A percentile compares a stretch with the other conserved stretches of the same genome.
These are phyloP conservation scores for Nycticryphes semicollaris DNA, from an alignment of 2,113 vertebrate species.

Conservation along the genomic window DNA sequence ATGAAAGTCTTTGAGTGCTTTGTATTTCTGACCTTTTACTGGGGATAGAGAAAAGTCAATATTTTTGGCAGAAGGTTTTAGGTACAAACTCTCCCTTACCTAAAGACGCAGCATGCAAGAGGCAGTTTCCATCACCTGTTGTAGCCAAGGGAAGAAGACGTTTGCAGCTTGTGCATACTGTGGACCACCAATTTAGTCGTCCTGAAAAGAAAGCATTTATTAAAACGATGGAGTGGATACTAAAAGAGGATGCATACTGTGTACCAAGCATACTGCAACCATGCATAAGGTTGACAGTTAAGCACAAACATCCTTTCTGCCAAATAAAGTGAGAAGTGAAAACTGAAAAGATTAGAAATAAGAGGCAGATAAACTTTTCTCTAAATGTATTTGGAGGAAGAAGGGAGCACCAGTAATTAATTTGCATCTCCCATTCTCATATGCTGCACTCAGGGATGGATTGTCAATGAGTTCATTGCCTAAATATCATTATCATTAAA, in stretches of 20 bases:
- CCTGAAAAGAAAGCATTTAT: slow-evolving; percentile 74
- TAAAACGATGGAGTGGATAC: neutral
- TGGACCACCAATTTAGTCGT: slow-evolving; percentile 98
- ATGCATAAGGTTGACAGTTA: neutral
- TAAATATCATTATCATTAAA: neutral
- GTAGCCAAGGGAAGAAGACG: slow-evolving; percentile 96
- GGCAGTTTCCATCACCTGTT: slow-evolving; percentile 97
- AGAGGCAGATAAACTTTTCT: neutral
- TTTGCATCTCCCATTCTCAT: neutral
- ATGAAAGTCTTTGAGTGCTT: neutral
- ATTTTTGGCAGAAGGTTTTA: neutral
- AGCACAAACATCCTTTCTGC: neutral
- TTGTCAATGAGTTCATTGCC: neutral
- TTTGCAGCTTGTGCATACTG: slow-evolving; percentile 93
- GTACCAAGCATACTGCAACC: neutral
- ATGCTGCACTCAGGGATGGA: neutral
- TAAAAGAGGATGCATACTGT: accelerated
- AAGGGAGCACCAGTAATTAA: neutral
- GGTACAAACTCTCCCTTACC: slow-evolving; percentile 75
- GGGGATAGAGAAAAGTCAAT: neutral
- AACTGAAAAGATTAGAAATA: neutral
- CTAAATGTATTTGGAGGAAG: neutral
- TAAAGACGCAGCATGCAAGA: slow-evolving; percentile 94
- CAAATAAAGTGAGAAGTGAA: neutral
- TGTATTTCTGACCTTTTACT: neutral